phyloP scores from a whole-genome alignment of 1,140 invertebrate genomes.

The Trichomalopsis sarcophagae region DNA sequence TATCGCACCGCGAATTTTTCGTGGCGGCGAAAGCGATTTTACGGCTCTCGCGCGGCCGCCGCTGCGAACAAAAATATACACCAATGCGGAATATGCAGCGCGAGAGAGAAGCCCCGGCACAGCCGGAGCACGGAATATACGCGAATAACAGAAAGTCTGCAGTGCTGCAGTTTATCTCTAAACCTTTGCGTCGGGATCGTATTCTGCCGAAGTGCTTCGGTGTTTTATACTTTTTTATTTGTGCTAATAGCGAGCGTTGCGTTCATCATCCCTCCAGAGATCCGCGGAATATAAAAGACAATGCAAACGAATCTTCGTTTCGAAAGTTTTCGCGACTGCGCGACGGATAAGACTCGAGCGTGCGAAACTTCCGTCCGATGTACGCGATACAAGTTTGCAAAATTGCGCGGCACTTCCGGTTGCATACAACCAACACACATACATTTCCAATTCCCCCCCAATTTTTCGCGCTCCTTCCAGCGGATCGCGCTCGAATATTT shows the following conservation, averaged over 20 bases:
- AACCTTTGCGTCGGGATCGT: background rate
- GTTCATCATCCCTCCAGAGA: background rate
- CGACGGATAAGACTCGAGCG: background rate
- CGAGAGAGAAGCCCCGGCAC: background rate
- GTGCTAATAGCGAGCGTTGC: background rate
- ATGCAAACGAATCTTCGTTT: background rate
- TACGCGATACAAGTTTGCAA: background rate
- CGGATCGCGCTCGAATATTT: background rate
- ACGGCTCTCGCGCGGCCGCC: slow-evolving; percentile 32
- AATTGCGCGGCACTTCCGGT: background rate
- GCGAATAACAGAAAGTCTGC: no score
- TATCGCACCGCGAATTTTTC: slow-evolving; percentile 10
- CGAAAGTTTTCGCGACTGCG: background rate
- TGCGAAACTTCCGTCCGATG: background rate
- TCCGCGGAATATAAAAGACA: background rate
- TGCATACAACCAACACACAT: background rate
- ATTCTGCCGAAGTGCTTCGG: background rate
- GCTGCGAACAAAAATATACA: slow-evolving; percentile 53
- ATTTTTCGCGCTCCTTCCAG: background rate
- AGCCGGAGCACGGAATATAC: no score
- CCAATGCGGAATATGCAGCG: no score
- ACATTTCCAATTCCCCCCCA: background rate
- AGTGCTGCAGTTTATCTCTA: background rate
- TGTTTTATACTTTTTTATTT: background rate
- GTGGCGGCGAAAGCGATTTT: slow-evolving; percentile 32